Conservation (phyloP, 2,888 invertebrate genomes). For the Cheiracanthium punctorium region DNA sequence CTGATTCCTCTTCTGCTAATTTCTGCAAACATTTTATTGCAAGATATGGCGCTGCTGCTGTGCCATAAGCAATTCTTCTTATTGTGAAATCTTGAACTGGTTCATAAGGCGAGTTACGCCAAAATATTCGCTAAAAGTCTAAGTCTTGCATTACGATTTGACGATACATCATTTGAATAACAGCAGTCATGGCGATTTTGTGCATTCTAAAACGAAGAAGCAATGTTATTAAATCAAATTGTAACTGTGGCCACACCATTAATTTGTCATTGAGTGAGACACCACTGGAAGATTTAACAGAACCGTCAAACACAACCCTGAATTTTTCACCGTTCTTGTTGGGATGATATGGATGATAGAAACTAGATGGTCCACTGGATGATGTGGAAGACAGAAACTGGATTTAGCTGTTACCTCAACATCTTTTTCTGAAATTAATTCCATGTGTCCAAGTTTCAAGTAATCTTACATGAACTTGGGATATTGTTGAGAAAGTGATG, state of each 20-base stretch:
- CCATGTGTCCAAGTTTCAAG: constrained; percentile 71
- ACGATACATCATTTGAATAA: not conserved
- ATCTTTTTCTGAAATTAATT: constrained; percentile 49
- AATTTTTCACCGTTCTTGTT: constrained; percentile 68
- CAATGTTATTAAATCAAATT: too few relatives aligned
- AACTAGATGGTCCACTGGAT: too few relatives aligned
- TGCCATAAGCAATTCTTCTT: constrained; percentile 74
- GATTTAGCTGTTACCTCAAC: constrained; percentile 70
- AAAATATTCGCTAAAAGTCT: constrained; percentile 75
- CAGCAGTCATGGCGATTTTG: not conserved
- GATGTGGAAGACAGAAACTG: constrained; percentile 65
- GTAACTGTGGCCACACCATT: too few relatives aligned
- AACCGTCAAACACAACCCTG: constrained; percentile 69
- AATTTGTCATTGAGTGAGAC: too few relatives aligned
- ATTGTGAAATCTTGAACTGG: too few relatives aligned
- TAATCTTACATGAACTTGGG: constrained; percentile 56
- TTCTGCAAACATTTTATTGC: constrained; percentile 72
- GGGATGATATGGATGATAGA: too few relatives aligned
- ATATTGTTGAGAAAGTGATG: not conserved
- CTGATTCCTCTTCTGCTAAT: constrained; percentile 71
- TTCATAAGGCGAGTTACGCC: constrained; percentile 72
- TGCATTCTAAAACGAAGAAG: not conserved
- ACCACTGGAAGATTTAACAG: too few relatives aligned
- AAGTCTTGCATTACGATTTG: not conserved
- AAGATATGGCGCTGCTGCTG: constrained; percentile 72